Base-by-base conservation (phyloP, 2,888 invertebrate species). In the Sicus ferrugineus region DNA sequence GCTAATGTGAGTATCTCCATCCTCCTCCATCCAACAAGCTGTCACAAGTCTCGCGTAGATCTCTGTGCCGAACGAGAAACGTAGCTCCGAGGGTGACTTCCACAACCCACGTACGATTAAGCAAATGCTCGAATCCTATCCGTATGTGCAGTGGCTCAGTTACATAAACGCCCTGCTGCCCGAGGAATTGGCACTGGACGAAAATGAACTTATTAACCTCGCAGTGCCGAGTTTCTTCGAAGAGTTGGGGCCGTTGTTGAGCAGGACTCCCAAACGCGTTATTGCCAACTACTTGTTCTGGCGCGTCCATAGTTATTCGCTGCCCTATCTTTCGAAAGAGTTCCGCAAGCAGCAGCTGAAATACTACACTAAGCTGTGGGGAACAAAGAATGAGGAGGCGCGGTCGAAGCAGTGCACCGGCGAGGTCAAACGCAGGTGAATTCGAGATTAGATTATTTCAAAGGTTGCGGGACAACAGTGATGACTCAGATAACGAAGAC, bases 231-330 rank as follows among this genome's bases (percentile, higher is more conserved):
- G 89, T 74, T 97, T 91, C 85, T 95, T 96, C 59, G 86, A 87
- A 1, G 89, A 91, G 56, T 89, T 96, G 30, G 92, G 93, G 83
- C 88, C 84, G 48, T 78, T 91, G 3, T 80, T 91, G 59, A 81
- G 85, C 42, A 80, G 81, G 26, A 90, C 90, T 0, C 88, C 89
- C 0, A 90, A 89, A 77, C 81, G 93, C 73, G 87, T 89, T 3
- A 89, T 92, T 78, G 95, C 96, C 3, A 97, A 97, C 87, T 97
- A 97, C 81, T 91, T 95, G 76, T 90, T 96, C 90, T 97, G 97
- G 96, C 89, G 96, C 66, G 93, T 93, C 0, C 92, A 94, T 0
- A 92, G 91, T 0, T 92, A 93, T 5, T 92, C 94, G 0, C 90
- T 94, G 9, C 90, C 92, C 3, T 96, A 94, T 83, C 86, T 97